Conservation (phyloP, 2,113 vertebrate species). For the Chrysemys picta region DNA sequence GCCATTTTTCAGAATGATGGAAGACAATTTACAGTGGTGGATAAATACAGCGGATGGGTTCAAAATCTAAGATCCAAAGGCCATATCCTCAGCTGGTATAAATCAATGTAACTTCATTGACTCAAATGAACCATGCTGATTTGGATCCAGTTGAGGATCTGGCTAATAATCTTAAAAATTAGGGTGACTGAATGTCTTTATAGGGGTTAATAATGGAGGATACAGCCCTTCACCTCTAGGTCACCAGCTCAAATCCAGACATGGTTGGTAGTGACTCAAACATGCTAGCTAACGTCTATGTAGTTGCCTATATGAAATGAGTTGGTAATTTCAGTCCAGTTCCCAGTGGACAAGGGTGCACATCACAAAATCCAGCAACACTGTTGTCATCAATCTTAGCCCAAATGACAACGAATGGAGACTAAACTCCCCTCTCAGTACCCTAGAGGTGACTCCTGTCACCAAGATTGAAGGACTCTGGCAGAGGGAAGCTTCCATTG, state of each 20-base stretch:
- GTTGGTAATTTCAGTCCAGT: background rate
- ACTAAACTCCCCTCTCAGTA: background rate
- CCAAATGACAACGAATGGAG: background rate
- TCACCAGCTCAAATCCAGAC: background rate
- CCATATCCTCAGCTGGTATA: background rate
- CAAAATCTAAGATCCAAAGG: background rate
- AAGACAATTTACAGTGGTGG: background rate
- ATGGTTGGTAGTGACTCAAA: background rate
- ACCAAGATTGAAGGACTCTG: background rate
- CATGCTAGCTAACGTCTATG: background rate
- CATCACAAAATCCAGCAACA: constrained; percentile 11
- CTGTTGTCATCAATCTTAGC: background rate
- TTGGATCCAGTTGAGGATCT: background rate
- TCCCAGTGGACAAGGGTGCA: background rate
- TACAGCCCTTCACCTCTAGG: constrained; percentile 23
- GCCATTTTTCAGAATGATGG: background rate
- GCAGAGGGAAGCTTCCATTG: background rate
- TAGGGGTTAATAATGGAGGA: background rate
- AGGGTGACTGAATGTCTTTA: background rate
- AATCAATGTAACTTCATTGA: background rate
- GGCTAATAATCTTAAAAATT: constrained; percentile 8
- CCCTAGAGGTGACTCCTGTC: background rate
- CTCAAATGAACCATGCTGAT: background rate
- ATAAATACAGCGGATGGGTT: background rate
- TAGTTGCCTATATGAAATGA: background rate